Base-by-base conservation (phyloP, 2,888 invertebrate species). In the Drosophila rubida region DNA sequence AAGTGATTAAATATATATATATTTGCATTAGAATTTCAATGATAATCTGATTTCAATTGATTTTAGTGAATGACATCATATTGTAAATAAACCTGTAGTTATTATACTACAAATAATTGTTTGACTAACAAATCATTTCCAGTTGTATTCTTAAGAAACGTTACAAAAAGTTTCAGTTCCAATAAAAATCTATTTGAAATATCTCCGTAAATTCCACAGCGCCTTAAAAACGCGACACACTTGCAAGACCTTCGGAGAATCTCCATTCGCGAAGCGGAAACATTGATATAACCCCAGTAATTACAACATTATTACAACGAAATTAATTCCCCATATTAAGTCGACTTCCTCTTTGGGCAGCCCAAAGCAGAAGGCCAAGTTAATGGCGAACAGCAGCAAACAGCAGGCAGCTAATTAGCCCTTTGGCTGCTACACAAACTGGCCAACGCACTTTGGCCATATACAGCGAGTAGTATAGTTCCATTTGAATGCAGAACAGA, bases 291-390 rank as follows among this genome's bases (percentile, higher is more conserved):
- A 61, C 14, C 16, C 14, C 11, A 44, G 7, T 44, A 74, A 77
- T 72, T 77, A 62, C 58, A 72, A 30, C 45, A 42, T 58, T 57
- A 70, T 75, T 69, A 60, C 44, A 53, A 66, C 35, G 19, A 53
- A 54, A 45, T 46, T 39, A 66, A 61, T 48, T 37, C 19, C 11
- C 16, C 23, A 64, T 46, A 70, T 60, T 60, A 65, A 55, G 48
- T 22, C 27, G n/a, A 57, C 58, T 76, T 72, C 67, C 55, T 67
- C 48, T 55, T 39, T 25, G n/a, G 11, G 25, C 25, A 22, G 30
- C 55, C 51, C 30, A 37, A 50, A 54, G 39, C 25, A 25, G 48
- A 14, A 22, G 32, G 37, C 32, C 27, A 32, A 35, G 14, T 35
- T 74, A 76, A 76, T 61, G 61, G 75, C 19, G 13, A 46, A 27